phyloP scores from a whole-genome alignment of 2,888 invertebrate species.

The Erynnis tages region DNA sequence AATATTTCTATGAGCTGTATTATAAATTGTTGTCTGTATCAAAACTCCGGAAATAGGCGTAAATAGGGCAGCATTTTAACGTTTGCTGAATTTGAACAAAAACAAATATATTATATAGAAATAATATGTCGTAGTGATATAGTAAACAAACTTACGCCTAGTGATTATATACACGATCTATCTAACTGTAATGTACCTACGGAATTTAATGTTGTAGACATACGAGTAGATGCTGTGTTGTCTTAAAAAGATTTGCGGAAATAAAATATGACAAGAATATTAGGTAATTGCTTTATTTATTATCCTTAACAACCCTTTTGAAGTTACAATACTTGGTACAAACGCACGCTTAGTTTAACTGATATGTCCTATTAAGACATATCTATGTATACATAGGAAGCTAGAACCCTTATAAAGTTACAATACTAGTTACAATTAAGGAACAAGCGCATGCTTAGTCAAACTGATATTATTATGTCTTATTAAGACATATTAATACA shows the following conservation, averaged over 20 bases:
- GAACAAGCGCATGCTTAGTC: no score
- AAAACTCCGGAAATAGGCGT: constrained; percentile 53
- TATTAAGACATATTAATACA: no score
- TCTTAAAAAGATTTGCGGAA: constrained; percentile 44
- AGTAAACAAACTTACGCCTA: background rate
- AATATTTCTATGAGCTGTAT: constrained; percentile 18
- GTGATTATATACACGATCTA: constrained; percentile 4
- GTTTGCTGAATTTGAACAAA: constrained; percentile 2
- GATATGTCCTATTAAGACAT: no score
- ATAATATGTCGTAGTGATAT: background rate
- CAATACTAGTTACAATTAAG: no score
- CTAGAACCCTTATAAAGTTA: no score
- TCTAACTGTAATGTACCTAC: constrained; percentile 59
- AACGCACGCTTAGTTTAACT: no score
- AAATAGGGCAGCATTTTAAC: background rate
- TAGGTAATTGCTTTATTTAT: background rate
- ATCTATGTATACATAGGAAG: no score
- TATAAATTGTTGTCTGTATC: constrained; percentile 50
- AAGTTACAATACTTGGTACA: no score
- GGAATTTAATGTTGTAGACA: constrained; percentile 59
- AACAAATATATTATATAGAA: background rate
- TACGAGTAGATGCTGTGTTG: constrained; percentile 54
- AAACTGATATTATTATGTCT: no score
- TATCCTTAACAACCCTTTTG: background rate
- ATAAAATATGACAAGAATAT: constrained; percentile 49